Evolutionary conservation across 2,888 invertebrate genomes (phyloP), one percentile per base, ranked within the genome.

Genomic region (Torymus aiolomorphi): DNA sequence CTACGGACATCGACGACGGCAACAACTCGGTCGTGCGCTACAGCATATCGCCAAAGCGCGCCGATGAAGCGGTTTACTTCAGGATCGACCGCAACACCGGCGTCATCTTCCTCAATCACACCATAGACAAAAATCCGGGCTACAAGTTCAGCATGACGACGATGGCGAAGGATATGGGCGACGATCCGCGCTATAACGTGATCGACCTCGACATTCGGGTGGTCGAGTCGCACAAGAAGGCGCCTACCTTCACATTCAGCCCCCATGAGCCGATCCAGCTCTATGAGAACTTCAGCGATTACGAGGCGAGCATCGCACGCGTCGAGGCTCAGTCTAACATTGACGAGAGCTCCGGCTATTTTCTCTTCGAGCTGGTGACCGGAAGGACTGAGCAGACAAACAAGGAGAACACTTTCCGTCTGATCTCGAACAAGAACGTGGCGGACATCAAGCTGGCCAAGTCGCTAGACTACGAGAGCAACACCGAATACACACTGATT

Each of bases 1-100:
- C 97, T 16, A 97, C 97, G 51, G 97, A 97, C 90, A 95, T 96
- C 84, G 98, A 98, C 88, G 96, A 97, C 87, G 97, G 97, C 14
- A 94, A 95, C 88, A 98, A 98, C 91, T 97, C 97, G 79, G 94
- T 95, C 85, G 94, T 98, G 13, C 93, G 93, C 82, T 98, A 97
- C 89, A 89, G 89, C 52, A 85, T 93, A 52, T 88, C 90, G 24
- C 83, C 90, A 16, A 92, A 91, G 82, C 88, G 91, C 67, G 86
- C 91, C 67, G 91, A 92, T 52, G 91, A 91, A 72, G 91, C 92
- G 86, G 93, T 93, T 12, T 96, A 96, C 90, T 98, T 98, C 90
- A 92, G 92, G 83, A 96, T 98, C 83, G 96, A 97, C 88, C 92
- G 93, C 75, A 94, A 94, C 83, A 96, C 96, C 66, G 98, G 98